A percentile compares a stretch with the other conserved stretches of the same genome.
Conservation (phyloP, 2,113 vertebrate species). For the Megaceryle maxima region DNA sequence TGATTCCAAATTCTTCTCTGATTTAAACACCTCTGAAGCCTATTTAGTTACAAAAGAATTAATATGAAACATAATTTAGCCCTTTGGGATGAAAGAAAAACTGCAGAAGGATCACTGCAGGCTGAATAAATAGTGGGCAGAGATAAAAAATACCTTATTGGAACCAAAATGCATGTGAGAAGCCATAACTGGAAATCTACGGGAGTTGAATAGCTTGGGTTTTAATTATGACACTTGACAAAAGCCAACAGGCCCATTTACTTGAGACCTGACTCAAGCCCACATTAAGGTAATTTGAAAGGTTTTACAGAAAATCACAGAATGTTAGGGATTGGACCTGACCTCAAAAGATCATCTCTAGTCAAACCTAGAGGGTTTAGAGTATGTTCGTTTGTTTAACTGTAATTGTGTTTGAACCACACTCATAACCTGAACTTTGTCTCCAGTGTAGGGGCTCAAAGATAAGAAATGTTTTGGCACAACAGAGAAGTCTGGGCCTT, state of each 20-base stretch:
- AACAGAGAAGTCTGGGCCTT: not conserved
- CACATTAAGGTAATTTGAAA: not conserved
- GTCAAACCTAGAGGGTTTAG: not conserved
- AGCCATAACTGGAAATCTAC: not conserved
- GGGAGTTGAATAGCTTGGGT: not conserved
- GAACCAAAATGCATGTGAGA: not conserved
- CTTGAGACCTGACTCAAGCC: not conserved
- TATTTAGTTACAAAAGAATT: not conserved
- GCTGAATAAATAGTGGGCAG: not conserved
- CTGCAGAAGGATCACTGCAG: not conserved
- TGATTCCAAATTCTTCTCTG: not conserved
- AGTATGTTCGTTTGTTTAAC: not conserved
- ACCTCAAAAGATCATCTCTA: no score
- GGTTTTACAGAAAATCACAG: not conserved
- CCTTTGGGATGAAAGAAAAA: not conserved
- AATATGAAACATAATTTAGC: not conserved
- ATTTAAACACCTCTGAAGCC: not conserved
- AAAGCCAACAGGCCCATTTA: not conserved
- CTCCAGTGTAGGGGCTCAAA: not conserved
- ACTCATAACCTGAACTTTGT: conserved; percentile 17
- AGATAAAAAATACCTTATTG: not conserved
- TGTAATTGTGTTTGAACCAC: not conserved
- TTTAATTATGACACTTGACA: not conserved
- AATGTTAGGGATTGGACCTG: no score
- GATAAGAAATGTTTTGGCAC: not conserved